phyloP scores from a whole-genome alignment of 1,140 invertebrate species.

The Monochamus saltuarius region DNA sequence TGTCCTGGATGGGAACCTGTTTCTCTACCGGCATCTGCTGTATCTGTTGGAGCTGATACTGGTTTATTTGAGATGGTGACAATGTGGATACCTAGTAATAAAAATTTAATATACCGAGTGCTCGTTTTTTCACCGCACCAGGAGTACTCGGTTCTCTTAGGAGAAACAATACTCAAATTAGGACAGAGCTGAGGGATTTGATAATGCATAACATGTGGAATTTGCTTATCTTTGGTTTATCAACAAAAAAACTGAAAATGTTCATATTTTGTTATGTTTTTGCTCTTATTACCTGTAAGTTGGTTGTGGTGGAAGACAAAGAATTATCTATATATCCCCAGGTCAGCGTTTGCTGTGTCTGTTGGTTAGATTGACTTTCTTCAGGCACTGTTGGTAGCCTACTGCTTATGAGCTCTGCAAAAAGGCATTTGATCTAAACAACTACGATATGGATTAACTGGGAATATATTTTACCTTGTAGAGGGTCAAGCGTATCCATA shows the following conservation, averaged over 20 bases:
- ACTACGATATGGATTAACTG: background rate
- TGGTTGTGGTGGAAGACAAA: background rate
- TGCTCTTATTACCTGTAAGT: too few species aligned
- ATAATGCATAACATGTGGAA: too few species aligned
- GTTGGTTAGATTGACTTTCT: constrained; percentile 50
- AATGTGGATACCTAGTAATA: constrained; percentile 9
- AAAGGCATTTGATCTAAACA: background rate
- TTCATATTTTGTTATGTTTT: too few species aligned
- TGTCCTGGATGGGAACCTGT: constrained; percentile 19
- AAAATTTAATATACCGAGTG: background rate
- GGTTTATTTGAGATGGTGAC: constrained; percentile 17
- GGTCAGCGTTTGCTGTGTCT: constrained; percentile 1
- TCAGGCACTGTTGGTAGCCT: constrained; percentile 67
- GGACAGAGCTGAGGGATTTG: too few species aligned
- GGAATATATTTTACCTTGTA: constrained; percentile 68
- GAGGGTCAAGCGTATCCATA: constrained; percentile 84
- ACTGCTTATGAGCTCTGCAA: constrained; percentile 59
- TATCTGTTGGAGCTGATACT: constrained; percentile 29
- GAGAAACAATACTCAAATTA: too few species aligned
- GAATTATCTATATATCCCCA: constrained; percentile 30
- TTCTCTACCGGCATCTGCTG: constrained; percentile 19
- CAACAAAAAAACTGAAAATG: too few species aligned
- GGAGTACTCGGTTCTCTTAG: too few species aligned
- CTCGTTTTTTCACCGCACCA: too few species aligned
- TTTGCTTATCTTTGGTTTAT: too few species aligned